Conservation (phyloP, 2,888 invertebrate genomes). For the Fragum fragum region DNA sequence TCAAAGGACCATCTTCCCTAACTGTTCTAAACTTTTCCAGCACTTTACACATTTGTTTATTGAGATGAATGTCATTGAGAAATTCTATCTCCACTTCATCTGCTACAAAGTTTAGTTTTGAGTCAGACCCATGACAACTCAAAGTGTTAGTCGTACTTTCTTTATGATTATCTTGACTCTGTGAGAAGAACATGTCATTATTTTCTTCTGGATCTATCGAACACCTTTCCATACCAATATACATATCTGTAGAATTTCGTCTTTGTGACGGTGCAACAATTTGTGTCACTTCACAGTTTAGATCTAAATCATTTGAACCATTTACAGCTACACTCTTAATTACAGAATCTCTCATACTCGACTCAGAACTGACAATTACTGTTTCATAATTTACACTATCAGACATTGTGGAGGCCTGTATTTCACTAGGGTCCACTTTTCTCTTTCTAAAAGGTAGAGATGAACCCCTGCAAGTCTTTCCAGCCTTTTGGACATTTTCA, state of each 20-base stretch:
- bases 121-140: not conserved
- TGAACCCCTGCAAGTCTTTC: slow-evolving; percentile 33
- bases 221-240: slow-evolving; percentile 44
- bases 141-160: not conserved
- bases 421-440: slow-evolving; percentile 44
- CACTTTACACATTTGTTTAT: slow-evolving; percentile 71
- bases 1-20: slow-evolving; percentile 25
- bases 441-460: slow-evolving; percentile 61
- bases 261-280: not conserved
- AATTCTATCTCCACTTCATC: slow-evolving; percentile 58
- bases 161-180: not conserved
- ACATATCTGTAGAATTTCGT: slow-evolving; percentile 25
- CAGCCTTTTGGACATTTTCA: not conserved
- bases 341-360: not conserved
- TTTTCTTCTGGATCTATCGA: slow-evolving; percentile 24
- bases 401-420: not conserved
- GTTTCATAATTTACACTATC: not conserved
- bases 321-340: not conserved
- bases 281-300: not conserved
- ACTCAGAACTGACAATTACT: not conserved
- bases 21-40: slow-evolving; percentile 60
- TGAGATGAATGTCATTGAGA: slow-evolving; percentile 77
- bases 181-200: not conserved
- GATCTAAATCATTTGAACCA: not conserved
- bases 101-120: not conserved